Evolutionary conservation across 2,797 vertebrate species (phyloP).

Genomic region (Limnodromus scolopaceus): DNA sequence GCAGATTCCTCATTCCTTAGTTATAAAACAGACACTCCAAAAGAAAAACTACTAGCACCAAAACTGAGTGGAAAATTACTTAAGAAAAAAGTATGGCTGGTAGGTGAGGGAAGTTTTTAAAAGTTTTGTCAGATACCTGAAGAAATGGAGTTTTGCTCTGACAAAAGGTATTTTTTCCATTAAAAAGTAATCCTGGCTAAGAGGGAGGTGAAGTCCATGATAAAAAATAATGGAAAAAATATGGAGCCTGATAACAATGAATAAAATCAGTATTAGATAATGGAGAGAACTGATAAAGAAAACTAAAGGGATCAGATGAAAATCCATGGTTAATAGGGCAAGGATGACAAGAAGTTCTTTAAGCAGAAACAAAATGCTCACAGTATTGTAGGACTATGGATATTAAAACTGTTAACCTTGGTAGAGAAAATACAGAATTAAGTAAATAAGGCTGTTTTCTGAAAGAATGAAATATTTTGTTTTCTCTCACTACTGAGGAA

Average conservation of each 20-base stretch:
- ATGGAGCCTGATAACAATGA: conserved; percentile 38
- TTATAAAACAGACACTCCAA: neutral
- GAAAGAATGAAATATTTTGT: neutral
- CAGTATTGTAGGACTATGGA: neutral
- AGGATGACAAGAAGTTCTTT: conserved; percentile 45
- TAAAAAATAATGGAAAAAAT: conserved; percentile 65
- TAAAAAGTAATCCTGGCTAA: conserved; percentile 4
- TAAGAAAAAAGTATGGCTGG: neutral
- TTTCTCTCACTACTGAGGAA: neutral
- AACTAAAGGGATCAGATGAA: conserved; percentile 40
- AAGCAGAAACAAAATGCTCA: conserved; percentile 13
- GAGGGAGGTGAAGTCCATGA: conserved; percentile 26
- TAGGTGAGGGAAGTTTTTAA: neutral
- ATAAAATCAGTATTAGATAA: conserved; percentile 63
- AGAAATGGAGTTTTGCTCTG: neutral
- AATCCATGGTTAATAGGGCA: conserved; percentile 34
- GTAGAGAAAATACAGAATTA: neutral
- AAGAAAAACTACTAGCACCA: neutral
- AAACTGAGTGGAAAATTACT: neutral
- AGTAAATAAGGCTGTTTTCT: neutral
- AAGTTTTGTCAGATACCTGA: neutral
- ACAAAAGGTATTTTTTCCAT: conserved; percentile 37
- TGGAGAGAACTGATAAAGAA: conserved; percentile 58
- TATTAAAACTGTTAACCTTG: neutral
- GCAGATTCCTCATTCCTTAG: neutral